Base-by-base conservation (phyloP, 2,113 vertebrate species). In the Pomatostomus ruficeps region DNA sequence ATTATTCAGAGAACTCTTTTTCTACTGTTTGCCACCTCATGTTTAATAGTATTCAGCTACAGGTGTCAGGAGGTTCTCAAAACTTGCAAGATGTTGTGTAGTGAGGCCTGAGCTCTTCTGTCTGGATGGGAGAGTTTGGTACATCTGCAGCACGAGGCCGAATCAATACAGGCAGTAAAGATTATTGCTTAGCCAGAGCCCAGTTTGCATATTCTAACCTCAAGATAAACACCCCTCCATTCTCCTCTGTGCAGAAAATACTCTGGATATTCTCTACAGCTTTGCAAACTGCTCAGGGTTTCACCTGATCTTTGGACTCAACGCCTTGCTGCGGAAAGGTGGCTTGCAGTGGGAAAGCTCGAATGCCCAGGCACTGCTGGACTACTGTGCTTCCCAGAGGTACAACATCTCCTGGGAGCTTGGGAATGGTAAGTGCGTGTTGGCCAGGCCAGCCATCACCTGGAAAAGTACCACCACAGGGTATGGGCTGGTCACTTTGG, bases 371-470 rank as follows among this genome's bases (percentile, higher is more conserved):
- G 42, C 71, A 1, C 98, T 99, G 61, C 96, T 99, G 82, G 90
- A 95, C 70, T 99, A 99, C 97, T 99, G 99, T 2, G 87, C 98
- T 74, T 98, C 97, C 5, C 97, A 51, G 77, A 68, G 88, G 8
- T 99, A 99, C 91, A 89, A 83, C 70, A 98, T 99, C 96, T 98
- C 98, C 76, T 99, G 99, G 99, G 99, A 99, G 97, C 98, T 99
- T 5, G 99, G 99, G 29, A 99, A 99, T 7, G 99, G 99, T 99
- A 93, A 70, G 98, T 54, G 36, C 28, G 40, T 11, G 23, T 12
- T 45, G 51, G 51, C 29, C 61, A 52, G 55, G 43, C 36, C 61
- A 46, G 19, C 1, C 0, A 0, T 21, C 33, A n/a, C 6, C 55
- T 78, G 43, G 38, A 42, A 81, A 84, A 22, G 19, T 25, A 49